Base-by-base conservation (phyloP, 1,140 invertebrate species). In the Zaprionus ghesquierei region DNA sequence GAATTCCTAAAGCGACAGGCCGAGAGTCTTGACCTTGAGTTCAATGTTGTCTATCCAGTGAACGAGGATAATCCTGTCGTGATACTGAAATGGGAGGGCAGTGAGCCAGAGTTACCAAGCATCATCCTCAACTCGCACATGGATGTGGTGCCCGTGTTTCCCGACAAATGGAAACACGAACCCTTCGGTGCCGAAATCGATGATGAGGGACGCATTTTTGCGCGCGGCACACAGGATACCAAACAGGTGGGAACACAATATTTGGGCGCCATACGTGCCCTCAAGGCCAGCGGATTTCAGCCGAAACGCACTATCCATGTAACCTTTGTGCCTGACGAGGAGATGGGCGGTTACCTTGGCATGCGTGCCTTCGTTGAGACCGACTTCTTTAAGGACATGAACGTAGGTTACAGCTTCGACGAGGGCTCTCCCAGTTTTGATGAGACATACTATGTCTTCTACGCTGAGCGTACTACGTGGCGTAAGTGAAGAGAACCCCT, bases 291-390 rank as follows among this genome's bases (percentile, higher is more conserved):
- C 25, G 94, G 94, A 2, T 89, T 93, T 0, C 87, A 78, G 50
- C 92, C 95, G 15, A 93, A 94, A 66, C 93, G 96, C 60, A 97
- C 95, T 4, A 82, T 97, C 10, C 95, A 96, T 80, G 77, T 98
- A 10, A 93, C 94, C 6, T 98, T 97, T 93, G 95, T 97, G 22
- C 96, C 97, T 78, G 98, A 99, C 93, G 98, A 99, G 92, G 98
- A 99, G 93, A 95, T 96, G 71, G 98, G 97, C 0, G 97, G 97
- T 1, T 81, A 93, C 6, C 93, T 95, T 56, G 98, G 97, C n/a
- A 98, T 99, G 97, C 92, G 94, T 68, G 92, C 94, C 69, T 98
- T 98, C 92, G 94, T 98, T 0, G 89, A 95, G 15, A 95, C 95
- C 0, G 92, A 95, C 38, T 94, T 96, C 49, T 99, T 98, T 85